Percentiles rank a stretch among this genome's conserved stretches.
phyloP scores from a whole-genome alignment of 2,888 invertebrate genomes.

The Opisthograptis luteolata region DNA sequence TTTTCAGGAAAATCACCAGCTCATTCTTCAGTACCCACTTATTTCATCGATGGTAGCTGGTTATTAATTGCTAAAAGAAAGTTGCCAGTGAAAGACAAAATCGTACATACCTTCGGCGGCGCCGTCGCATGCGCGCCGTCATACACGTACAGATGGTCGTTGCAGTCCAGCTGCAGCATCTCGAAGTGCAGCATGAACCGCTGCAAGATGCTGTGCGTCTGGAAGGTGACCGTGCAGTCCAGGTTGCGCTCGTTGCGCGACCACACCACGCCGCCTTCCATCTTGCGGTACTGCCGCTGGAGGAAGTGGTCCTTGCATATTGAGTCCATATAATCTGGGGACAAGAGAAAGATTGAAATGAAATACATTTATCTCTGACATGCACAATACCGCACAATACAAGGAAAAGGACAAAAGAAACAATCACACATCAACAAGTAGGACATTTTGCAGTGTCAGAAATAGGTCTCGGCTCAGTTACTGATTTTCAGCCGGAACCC shows the following conservation, averaged over 20 bases:
- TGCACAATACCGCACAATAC: too few species aligned
- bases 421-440: too few species aligned
- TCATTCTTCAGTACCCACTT: too few species aligned
- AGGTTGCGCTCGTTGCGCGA: slow-evolving; percentile 96
- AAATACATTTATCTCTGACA: too few species aligned
- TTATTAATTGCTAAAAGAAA: too few species aligned
- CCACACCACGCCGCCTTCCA: slow-evolving; percentile 95
- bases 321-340: slow-evolving; percentile 94
- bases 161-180: slow-evolving; percentile 95
- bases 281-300: slow-evolving; percentile 94
- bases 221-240: slow-evolving; percentile 96
- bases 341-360: slow-evolving; percentile 41
- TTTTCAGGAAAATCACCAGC: too few species aligned
- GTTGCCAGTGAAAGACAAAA: neutral
- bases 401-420: too few species aligned
- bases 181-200: slow-evolving; percentile 97
- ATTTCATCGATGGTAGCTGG: too few species aligned
- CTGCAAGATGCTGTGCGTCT: slow-evolving; percentile 97
- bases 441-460: too few species aligned
- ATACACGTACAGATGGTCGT: slow-evolving; percentile 96
- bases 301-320: slow-evolving; percentile 96
- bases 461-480: too few species aligned
- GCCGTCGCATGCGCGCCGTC: slow-evolving; percentile 96
- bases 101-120: slow-evolving; percentile 89
- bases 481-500: too few species aligned